phyloP scores from a whole-genome alignment of 2,113 vertebrate genomes.

The Etia nguti region DNA sequence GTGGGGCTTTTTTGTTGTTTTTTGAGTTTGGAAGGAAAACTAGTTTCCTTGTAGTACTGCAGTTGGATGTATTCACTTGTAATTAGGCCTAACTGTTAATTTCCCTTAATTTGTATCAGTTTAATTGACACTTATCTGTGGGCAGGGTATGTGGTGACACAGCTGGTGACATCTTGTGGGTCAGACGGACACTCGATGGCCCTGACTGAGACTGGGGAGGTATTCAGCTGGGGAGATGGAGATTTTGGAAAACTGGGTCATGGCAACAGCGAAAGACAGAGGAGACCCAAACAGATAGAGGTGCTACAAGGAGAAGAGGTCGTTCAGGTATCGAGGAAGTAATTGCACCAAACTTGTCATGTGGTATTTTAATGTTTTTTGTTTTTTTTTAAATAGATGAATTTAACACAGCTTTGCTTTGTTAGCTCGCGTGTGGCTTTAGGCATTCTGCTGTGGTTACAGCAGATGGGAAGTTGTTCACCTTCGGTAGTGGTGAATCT shows the following conservation, averaged over 20 bases:
- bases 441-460: constrained; percentile 79
- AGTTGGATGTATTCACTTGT: not conserved
- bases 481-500: constrained; percentile 79
- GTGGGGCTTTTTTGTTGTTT: not conserved
- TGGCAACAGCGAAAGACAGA: constrained; percentile 78
- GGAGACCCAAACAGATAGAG: constrained; percentile 78
- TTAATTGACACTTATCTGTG: not conserved
- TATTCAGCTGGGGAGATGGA: constrained; percentile 83
- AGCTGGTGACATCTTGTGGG: constrained; percentile 77
- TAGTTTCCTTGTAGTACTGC: not conserved
- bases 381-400: too few species aligned
- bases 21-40: not conserved
- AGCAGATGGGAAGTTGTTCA: constrained; percentile 77
- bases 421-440: constrained; percentile 76
- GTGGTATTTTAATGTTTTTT: not conserved
- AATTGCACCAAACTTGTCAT: not conserved
- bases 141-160: constrained; percentile 77
- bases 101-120: not conserved
- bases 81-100: not conserved
- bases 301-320: constrained; percentile 78
- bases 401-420: not conserved
- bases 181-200: constrained; percentile 80
- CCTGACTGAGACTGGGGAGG: constrained; percentile 78
- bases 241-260: constrained; percentile 81
- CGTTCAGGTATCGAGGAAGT: constrained; percentile 66